phyloP scores from a whole-genome alignment of 53 echinoderm and acorn worm species.

The Temnopleurus reevesii region DNA sequence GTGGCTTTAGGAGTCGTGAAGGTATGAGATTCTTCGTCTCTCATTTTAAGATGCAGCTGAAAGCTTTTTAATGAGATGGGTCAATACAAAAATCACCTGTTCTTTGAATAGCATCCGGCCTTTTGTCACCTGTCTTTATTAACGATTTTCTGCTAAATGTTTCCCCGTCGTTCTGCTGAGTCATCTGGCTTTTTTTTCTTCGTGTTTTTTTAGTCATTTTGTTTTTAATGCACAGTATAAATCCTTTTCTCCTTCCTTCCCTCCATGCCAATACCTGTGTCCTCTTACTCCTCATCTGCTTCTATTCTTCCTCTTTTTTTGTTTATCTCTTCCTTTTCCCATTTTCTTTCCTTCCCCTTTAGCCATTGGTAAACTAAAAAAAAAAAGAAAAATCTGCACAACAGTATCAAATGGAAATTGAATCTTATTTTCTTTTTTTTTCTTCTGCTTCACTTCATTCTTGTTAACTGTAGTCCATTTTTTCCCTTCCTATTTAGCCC shows the following conservation, averaged over 20 bases:
- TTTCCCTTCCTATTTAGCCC: neutral
- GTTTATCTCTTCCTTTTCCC: neutral
- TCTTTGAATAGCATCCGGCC: neutral
- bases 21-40: neutral
- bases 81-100: conserved; percentile 37
- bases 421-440: neutral
- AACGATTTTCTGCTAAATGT: neutral
- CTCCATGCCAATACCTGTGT: no score
- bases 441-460: no score
- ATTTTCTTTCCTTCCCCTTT: neutral
- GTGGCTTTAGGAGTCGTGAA: neutral
- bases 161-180: neutral
- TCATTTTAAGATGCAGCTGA: neutral
- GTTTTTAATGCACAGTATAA: no score
- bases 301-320: neutral
- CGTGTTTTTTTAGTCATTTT: neutral
- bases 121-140: neutral
- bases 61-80: conserved; percentile 1
- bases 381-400: neutral
- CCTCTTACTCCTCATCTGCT: neutral
- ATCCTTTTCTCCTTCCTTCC: neutral
- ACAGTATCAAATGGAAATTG: neutral
- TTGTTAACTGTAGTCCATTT: no score
- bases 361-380: no score
- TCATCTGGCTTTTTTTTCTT: neutral